Conservation (phyloP, 2,888 invertebrate genomes). For the Buathra laborator region DNA sequence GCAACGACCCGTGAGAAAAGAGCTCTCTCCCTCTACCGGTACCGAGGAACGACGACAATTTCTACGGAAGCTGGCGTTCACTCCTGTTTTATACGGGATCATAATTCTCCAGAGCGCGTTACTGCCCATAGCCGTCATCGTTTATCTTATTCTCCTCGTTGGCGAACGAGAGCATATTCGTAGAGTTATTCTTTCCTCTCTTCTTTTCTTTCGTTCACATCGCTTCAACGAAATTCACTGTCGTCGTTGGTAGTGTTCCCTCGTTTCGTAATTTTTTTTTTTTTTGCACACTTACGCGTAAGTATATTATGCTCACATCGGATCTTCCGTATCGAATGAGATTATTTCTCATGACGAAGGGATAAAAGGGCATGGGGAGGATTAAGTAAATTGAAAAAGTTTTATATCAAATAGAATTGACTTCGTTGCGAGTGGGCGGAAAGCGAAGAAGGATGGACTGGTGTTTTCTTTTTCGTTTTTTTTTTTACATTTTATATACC, state of each 20-base stretch:
- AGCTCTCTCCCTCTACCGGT: background rate
- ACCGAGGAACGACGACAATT: constrained; percentile 7
- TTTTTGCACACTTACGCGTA: background rate
- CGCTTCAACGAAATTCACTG: background rate
- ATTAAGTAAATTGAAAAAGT: background rate
- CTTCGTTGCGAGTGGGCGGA: background rate
- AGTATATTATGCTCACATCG: background rate
- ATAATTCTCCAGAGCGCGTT: constrained; percentile 14
- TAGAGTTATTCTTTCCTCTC: constrained; percentile 2
- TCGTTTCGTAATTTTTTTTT: no score
- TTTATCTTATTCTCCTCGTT: constrained; percentile 18
- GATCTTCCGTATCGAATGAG: background rate
- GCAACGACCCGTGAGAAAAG: constrained; percentile 22
- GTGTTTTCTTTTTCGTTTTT: background rate
- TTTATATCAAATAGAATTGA: background rate
- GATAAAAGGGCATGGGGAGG: background rate
- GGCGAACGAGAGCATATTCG: constrained; percentile 17
- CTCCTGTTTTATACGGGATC: constrained; percentile 32
- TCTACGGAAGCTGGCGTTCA: constrained; percentile 21
- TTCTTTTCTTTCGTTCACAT: constrained; percentile 1
- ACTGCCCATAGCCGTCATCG: background rate
- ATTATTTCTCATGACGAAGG: background rate
- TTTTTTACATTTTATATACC: background rate
- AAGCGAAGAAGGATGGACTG: background rate
- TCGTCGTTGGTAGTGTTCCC: background rate